Base-by-base conservation (phyloP, 1,140 invertebrate species). In the Orius insidiosus region DNA sequence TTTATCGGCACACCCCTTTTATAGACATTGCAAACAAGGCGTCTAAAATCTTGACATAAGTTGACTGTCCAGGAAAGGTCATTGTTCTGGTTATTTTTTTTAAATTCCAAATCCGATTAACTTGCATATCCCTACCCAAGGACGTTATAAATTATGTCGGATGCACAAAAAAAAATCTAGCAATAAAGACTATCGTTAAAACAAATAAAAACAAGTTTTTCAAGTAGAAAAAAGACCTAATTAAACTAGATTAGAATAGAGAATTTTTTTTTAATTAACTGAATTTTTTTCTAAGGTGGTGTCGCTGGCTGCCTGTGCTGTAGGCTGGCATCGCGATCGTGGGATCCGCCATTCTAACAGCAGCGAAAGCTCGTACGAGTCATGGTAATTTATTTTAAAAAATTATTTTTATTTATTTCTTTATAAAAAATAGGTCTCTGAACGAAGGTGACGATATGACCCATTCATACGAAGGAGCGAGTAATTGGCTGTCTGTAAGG, bases 291-390 rank as follows among this genome's bases (percentile, higher is more conserved):
- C 39, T 19, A 2, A 48, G 49, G 49, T 50, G 49, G 49, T 50
- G 49, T 45, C 49, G 45, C 45, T 50, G 49, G 49, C 49, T 46
- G 44, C 44, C 36, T 41, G 31, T 40, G 37, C 39, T 46, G 33
- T 41, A 32, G 49, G 49, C 49, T 50, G 39, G 45, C 49, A 47
- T 42, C 39, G 43, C 5, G 37, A 47, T 42, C 39, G 43, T 7
- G 37, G 37, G 14, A 47, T 30, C 45, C 37, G 45, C 36, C 46
- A 44, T 18, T 30, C 37, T n/a, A 50, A 50, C 33, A 50, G 49
- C 32, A 46, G 37, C n/a, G 45, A 50, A 43, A 43, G 16, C 14
- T 15, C 31, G 7, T 30, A 7, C 16, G 41, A 32, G n/a, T 43
- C 41, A 30, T 43, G 24, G 24, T 24, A 24, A 7, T 24, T 24